Base-by-base conservation (phyloP, 1,140 invertebrate genomes). In the Solenopsis invicta region DNA sequence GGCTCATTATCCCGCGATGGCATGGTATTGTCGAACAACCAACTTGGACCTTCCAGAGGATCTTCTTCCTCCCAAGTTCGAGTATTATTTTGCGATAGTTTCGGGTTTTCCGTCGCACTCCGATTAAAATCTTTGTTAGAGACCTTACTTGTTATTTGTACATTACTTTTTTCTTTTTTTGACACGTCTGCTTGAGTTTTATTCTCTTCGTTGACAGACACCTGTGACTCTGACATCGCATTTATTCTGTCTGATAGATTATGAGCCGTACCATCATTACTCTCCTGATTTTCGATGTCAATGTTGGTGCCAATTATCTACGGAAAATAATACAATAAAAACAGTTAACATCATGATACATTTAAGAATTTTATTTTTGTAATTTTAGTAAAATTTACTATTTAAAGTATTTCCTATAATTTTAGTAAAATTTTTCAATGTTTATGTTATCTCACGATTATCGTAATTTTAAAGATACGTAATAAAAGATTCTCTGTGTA, bases 21-120 rank as follows among this genome's bases (percentile, higher is more conserved):
- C 74, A 87, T 56, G 1, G 16, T 75, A 62, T 89, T 86, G 66
- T 89, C 86, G n/a, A 93, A 92, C 74, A 93, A 84, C 95, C 95
- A 95, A 50, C 95, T 95, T 6, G 95, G 90, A 3, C 95, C 95
- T 87, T 95, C 95, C 2, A 95, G 29, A 0, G 94, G 94, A 93
- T 95, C 95, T 0, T 94, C 92, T 2, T 94, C 92, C 0, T 94
- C 92, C 59, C 29, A 66, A 62, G 64, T 16, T n/a, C 69, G 48
- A 2, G 13, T 10, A 62, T 37, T 12, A 80, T 10, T 52, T 52
- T 59, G 50, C 21, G 9, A 16, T 6, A 50, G 10, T 29, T 4
- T 89, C 8, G 16, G 13, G 10, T 50, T 80, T 75, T 52, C 9
- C 18, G 37, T n/a, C 4, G 41, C 18, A 13, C 48, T 34, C 0